phyloP scores from a whole-genome alignment of 1,140 invertebrate species.

The Paraescarpia echinospica region DNA sequence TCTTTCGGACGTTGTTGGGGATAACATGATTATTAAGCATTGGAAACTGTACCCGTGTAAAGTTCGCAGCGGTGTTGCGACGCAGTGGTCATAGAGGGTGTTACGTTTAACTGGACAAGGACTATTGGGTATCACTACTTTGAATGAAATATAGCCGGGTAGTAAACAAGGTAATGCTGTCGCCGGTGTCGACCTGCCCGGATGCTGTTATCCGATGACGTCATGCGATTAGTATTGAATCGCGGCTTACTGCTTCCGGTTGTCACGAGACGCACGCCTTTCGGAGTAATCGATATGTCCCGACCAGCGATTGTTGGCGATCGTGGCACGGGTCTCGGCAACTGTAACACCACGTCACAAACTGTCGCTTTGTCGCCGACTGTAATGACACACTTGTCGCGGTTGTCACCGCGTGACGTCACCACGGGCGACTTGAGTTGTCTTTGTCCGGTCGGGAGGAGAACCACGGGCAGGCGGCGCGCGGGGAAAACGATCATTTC shows the following conservation, averaged over 20 bases:
- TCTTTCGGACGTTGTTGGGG: too few species aligned
- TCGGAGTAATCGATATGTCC: background rate
- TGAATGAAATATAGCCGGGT: background rate
- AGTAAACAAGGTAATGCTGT: background rate
- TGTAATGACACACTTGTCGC: background rate
- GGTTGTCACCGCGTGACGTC: background rate
- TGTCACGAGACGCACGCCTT: background rate
- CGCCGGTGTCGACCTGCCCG: background rate
- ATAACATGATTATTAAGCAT: background rate
- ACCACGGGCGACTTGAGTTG: background rate
- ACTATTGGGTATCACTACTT: background rate
- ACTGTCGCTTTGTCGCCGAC: background rate
- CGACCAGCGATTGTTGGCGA: background rate
- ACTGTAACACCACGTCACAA: background rate
- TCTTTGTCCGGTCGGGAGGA: background rate
- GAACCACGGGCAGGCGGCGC: background rate
- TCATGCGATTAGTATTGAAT: background rate
- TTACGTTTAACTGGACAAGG: too few species aligned
- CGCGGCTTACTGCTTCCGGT: slow-evolving; percentile 2
- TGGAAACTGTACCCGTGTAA: background rate
- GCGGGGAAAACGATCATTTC: background rate
- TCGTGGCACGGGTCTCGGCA: background rate
- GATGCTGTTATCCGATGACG: background rate
- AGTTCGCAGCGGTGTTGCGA: background rate
- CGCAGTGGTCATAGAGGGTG: too few species aligned